Base-by-base conservation (phyloP, 2,113 vertebrate genomes). In the Camelus bactrianus region DNA sequence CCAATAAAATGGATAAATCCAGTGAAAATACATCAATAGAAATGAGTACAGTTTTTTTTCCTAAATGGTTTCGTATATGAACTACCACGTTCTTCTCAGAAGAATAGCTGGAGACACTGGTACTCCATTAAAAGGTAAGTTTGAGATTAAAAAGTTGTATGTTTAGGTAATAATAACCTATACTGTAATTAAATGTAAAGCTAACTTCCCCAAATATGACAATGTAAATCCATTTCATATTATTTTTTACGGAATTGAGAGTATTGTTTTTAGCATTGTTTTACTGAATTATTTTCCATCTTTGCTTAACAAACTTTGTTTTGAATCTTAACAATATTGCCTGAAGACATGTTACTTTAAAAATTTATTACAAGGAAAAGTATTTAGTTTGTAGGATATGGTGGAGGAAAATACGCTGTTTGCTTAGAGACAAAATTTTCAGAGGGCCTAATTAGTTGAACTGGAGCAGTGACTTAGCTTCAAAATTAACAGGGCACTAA, bases 391-490 rank as follows among this genome's bases (percentile, higher is more conserved):
- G n/a, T 54, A 91, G 60, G 50, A 77, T 86, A 58, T 50, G 17
- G 95, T 86, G 56, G n/a, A 86, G 62, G 76, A 52, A 94, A 97
- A 96, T 76, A 97, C 93, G 62, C 67, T 91, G 14, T 85, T 95
- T 94, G 60, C 77, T 97, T 93, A 24, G 30, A 91, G 77, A 72
- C 72, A 91, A 93, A 48, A 5, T 65, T 89, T 97, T 96, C 89
- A 91, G 91, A 93, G n/a, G 72, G 30, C 72, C 89, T 94, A 93
- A 95, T 97, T 97, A 97, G 73, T 56, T 69, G 60, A 81, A 76
- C 16, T 32, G 30, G 96, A 84, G 6, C 2, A 72, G 16, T 60
- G 30, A 76, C 95, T 94, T 56, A 90, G 10, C 22, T 84, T 88
- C 46, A 84, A 67, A 96, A 76, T 24, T 90, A 92, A 48, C 16